phyloP scores from a whole-genome alignment of 2,797 vertebrate genomes.

The Erethizon dorsatum region DNA sequence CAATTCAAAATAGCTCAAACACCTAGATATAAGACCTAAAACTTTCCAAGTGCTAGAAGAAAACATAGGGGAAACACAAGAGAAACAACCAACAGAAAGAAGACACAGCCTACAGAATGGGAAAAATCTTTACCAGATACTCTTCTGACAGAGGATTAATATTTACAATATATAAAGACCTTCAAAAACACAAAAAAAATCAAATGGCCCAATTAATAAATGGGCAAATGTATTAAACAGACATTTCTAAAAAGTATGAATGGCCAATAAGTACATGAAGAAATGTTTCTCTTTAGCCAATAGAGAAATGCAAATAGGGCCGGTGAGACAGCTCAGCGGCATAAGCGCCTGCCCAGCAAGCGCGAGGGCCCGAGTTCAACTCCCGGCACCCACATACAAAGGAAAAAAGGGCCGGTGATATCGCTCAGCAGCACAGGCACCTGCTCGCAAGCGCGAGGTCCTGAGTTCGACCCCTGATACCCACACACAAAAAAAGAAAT shows the following conservation, averaged over 20 bases:
- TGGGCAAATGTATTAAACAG: not conserved
- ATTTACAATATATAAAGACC: not conserved
- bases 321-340: too few relatives aligned
- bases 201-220: not conserved
- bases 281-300: not conserved
- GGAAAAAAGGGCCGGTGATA: too few relatives aligned
- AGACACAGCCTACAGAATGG: not conserved
- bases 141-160: not conserved
- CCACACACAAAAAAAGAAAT: too few relatives aligned
- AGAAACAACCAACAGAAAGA: not conserved
- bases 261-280: not conserved
- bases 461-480: too few relatives aligned
- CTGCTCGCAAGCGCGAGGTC: too few relatives aligned
- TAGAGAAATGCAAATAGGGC: not conserved
- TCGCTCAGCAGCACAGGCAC: too few relatives aligned
- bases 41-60: not conserved
- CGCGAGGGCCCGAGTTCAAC: too few relatives aligned
- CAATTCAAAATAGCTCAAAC: not conserved
- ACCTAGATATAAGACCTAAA: not conserved
- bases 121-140: not conserved
- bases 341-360: too few relatives aligned
- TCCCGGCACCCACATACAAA: too few relatives aligned
- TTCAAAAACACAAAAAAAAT: not conserved
- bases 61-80: not conserved
- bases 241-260: not conserved